Evolutionary conservation across 2,113 vertebrate genomes (phyloP).

Genomic region (Cercopithecus mona): DNA sequence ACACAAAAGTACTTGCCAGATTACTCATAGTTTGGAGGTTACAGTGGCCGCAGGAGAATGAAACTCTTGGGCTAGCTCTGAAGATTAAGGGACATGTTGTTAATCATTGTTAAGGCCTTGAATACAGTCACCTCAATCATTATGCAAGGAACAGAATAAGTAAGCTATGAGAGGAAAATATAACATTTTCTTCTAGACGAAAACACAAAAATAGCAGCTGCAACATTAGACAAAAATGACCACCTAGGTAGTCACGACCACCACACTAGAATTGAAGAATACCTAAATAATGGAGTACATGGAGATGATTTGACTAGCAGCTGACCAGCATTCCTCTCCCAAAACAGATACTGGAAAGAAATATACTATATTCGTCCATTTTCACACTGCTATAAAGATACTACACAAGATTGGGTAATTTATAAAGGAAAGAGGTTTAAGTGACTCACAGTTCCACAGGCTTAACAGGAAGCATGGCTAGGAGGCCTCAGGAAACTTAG

Average conservation of each 20-base stretch:
- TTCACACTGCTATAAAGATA: no score
- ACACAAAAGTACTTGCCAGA: constrained; percentile 17
- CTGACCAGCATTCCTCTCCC: not conserved
- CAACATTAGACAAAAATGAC: not conserved
- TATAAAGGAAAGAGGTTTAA: no score
- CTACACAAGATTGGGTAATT: no score
- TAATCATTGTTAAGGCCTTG: not conserved
- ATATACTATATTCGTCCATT: not conserved
- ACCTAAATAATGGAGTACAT: not conserved
- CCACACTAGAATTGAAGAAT: not conserved
- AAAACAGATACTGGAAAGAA: not conserved
- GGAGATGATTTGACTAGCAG: not conserved
- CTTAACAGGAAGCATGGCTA: no score
- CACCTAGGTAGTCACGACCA: not conserved
- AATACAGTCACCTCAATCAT: not conserved
- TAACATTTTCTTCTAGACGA: not conserved
- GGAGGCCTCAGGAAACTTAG: no score
- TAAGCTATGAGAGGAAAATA: constrained; percentile 17
- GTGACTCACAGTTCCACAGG: no score
- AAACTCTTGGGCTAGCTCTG: not conserved
- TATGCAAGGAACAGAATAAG: not conserved
- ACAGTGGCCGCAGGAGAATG: not conserved
- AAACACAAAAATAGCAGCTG: not conserved
- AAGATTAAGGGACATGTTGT: not conserved
- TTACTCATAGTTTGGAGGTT: constrained; percentile 33